phyloP scores from a whole-genome alignment of 1,140 invertebrate species.

The Copidosoma floridanum region DNA sequence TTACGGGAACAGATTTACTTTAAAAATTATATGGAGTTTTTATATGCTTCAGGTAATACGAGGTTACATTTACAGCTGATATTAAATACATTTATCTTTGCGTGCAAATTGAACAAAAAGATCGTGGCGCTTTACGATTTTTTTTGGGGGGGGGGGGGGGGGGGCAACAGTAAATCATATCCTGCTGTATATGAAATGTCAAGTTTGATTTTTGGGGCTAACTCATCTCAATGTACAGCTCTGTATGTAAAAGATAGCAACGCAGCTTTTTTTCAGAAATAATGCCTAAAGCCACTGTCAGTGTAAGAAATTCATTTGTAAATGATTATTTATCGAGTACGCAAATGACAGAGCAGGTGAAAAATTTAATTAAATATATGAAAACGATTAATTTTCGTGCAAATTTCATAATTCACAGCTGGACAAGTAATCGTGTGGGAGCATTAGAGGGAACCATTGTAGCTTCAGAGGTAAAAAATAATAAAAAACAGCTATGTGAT shows the following conservation, averaged over 20 bases:
- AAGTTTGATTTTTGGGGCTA: not conserved
- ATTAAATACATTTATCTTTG: conserved; percentile 47
- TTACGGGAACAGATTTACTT: conserved; percentile 37
- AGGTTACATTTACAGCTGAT: conserved; percentile 36
- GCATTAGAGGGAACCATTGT: not conserved
- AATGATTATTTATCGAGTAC: too few species aligned
- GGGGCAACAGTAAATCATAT: conserved; percentile 2
- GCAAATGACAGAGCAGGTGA: too few species aligned
- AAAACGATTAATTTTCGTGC: not conserved
- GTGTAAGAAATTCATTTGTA: not conserved
- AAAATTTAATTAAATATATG: not conserved
- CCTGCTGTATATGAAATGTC: not conserved
- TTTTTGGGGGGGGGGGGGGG: conserved; percentile 40
- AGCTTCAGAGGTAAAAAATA: not conserved
- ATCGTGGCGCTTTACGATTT: conserved; percentile 34
- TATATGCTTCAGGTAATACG: conserved; percentile 34
- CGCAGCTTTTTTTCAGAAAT: not conserved
- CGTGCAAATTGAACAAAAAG: conserved; percentile 31
- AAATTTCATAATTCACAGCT: not conserved
- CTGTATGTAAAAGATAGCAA: conserved; percentile 2
- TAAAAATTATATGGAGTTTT: conserved; percentile 34
- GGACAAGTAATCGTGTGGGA: not conserved
- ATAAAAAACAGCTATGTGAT: too few species aligned
- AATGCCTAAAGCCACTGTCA: not conserved
- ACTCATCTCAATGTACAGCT: not conserved